A percentile compares a stretch with the other conserved stretches of the same genome.
Conservation (phyloP, 1,140 invertebrate genomes). For the Lithobius niger region DNA sequence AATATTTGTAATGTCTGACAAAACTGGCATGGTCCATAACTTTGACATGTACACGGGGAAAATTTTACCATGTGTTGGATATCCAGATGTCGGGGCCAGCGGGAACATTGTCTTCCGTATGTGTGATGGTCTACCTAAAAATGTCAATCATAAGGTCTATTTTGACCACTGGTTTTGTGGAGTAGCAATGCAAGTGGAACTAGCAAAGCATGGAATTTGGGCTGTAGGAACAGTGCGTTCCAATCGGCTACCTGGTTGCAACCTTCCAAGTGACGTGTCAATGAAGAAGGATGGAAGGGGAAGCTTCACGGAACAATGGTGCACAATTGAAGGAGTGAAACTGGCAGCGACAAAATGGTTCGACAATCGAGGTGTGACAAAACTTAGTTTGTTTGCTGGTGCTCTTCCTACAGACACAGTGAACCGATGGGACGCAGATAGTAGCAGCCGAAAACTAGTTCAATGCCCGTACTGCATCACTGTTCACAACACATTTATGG, state of each 20-base stretch:
- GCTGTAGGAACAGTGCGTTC: conserved; percentile 15
- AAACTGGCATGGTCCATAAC: conserved; percentile 16
- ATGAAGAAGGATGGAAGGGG: not conserved
- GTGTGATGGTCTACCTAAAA: conserved; percentile 11
- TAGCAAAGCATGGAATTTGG: conserved; percentile 12
- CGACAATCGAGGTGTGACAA: not conserved
- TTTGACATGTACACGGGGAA: conserved; percentile 19
- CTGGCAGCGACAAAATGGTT: not conserved
- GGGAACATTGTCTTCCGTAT: conserved; percentile 18
- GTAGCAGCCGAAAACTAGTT: conserved; percentile 14
- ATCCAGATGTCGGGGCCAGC: conserved; percentile 17
- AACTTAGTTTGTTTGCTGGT: not conserved
- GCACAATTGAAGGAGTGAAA: not conserved
- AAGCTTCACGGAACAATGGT: not conserved
- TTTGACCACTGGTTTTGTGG: conserved; percentile 22
- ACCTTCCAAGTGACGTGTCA: not conserved
- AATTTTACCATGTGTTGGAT: conserved; percentile 10
- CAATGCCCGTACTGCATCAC: conserved; percentile 32
- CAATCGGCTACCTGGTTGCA: not conserved
- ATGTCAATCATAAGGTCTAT: conserved; percentile 17
- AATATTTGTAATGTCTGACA: conserved; percentile 15
- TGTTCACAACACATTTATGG: conserved; percentile 37
- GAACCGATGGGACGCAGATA: not conserved
- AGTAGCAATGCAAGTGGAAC: conserved; percentile 13
- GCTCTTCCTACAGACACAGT: not conserved